Conservation (phyloP, 2,113 vertebrate genomes). For the Carassius gibelio region DNA sequence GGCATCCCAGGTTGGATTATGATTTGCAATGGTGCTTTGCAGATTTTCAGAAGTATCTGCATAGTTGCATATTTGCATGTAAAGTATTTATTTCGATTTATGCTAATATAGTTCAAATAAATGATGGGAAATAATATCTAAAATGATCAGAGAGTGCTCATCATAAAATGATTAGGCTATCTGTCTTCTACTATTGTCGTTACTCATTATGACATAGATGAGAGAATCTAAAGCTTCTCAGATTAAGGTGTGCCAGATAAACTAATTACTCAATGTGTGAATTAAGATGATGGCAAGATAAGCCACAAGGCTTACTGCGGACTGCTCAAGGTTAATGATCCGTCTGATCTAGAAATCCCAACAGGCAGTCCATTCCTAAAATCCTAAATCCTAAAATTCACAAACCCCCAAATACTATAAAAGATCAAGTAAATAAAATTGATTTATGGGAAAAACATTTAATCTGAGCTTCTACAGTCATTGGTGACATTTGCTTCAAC, state of each 20-base stretch:
- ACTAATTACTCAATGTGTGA: background rate
- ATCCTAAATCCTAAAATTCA: background rate
- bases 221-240: background rate
- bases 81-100: too few relatives aligned
- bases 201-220: background rate
- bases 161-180: background rate
- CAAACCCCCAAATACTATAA: background rate
- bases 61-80: background rate
- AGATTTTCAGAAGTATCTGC: background rate
- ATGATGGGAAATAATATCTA: background rate
- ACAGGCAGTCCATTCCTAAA: background rate
- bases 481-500: background rate
- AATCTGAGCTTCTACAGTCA: background rate
- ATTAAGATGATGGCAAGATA: background rate
- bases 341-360: constrained; percentile 1
- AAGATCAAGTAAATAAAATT: too few relatives aligned
- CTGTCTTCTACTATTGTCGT: background rate
- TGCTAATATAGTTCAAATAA: background rate
- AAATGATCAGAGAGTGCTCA: background rate
- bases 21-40: too few relatives aligned
- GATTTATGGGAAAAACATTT: too few relatives aligned
- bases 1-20: too few relatives aligned
- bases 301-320: background rate
- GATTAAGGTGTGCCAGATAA: background rate
- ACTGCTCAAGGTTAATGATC: background rate